These are phyloP conservation scores for Lithophane ornitopus DNA, from an alignment of 2,888 invertebrate genomes.

Conservation along the genomic window DNA sequence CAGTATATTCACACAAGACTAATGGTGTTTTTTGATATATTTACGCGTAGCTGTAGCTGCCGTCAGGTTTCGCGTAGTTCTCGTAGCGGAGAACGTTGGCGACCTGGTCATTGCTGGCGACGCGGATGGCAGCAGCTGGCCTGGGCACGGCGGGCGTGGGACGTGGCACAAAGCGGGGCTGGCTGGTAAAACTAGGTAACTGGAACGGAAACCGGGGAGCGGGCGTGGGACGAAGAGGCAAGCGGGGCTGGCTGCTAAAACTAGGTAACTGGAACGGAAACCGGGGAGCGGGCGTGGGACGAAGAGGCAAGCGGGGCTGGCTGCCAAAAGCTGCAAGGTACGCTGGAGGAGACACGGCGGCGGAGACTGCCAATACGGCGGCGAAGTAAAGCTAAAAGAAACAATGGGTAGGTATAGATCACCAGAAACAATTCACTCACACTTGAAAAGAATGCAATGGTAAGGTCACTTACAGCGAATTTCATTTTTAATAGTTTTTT, in stretches of 20 bases:
- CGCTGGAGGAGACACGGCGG: constrained; percentile 71
- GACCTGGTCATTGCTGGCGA: constrained; percentile 69
- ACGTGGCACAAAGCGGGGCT: constrained; percentile 37
- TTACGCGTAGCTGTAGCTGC: constrained; percentile 88
- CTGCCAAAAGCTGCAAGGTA: constrained; percentile 38
- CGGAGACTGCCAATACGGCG: constrained; percentile 77
- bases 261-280: constrained; percentile 65
- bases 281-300: constrained; percentile 19
- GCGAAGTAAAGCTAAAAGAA: constrained; percentile 73
- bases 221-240: constrained; percentile 41
- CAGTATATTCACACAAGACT: neutral
- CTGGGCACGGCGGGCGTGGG: constrained; percentile 43
- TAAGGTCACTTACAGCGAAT: constrained; percentile 74
- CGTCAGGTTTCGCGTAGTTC: constrained; percentile 85
- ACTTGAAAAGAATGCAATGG: constrained; percentile 8
- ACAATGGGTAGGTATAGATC: constrained; percentile 4
- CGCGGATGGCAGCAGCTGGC: constrained; percentile 53
- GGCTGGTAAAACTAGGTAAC: constrained; percentile 54
- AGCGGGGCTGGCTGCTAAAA: constrained; percentile 40
- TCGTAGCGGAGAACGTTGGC: constrained; percentile 81
- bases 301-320: constrained; percentile 38
- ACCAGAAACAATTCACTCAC: neutral
- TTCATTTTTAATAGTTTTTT: constrained; percentile 74
- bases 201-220: constrained; percentile 57
- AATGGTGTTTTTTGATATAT: constrained; percentile 51